A percentile compares a stretch with the other conserved stretches of the same genome.
Evolutionary conservation across 2,113 vertebrate genomes (phyloP).

Genomic region (Epinephelus fuscoguttatus): DNA sequence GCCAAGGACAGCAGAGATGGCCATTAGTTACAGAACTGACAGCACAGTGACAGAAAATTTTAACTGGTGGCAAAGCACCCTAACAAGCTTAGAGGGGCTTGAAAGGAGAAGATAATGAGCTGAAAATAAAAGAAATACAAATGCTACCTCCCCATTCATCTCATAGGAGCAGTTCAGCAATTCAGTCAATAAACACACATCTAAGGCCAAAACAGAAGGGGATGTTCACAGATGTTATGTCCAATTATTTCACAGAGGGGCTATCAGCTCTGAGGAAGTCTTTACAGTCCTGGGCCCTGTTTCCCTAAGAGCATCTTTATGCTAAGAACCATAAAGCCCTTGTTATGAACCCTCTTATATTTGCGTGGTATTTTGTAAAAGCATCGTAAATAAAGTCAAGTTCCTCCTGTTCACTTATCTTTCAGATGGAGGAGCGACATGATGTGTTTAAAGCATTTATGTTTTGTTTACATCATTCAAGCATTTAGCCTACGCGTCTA

Average conservation of each 20-base stretch:
- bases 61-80: slow-evolving; percentile 55
- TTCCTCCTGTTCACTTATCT: slow-evolving; percentile 2
- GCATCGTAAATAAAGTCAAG: background rate
- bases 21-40: slow-evolving; percentile 64
- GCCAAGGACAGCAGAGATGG: slow-evolving; percentile 46
- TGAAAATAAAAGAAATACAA: slow-evolving; percentile 68
- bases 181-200: slow-evolving; percentile 54
- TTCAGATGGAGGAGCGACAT: background rate
- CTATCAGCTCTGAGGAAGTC: background rate
- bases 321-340: slow-evolving; percentile 19
- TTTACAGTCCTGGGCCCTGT: slow-evolving; percentile 13
- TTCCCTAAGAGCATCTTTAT: slow-evolving; percentile 25
- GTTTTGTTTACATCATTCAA: background rate
- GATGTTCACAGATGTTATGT: slow-evolving; percentile 41
- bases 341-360: background rate
- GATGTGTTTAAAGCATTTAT: background rate
- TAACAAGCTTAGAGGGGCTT: slow-evolving; percentile 60
- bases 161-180: slow-evolving; percentile 45
- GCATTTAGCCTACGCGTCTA: background rate
- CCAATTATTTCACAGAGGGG: slow-evolving; percentile 61
- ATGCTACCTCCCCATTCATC: slow-evolving; percentile 51
- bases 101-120: slow-evolving; percentile 72
- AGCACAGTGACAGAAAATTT: slow-evolving; percentile 55
- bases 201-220: slow-evolving; percentile 38
- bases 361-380: slow-evolving; percentile 9